Evolutionary conservation across 2,113 vertebrate genomes (phyloP).

Genomic region (Australoheros scitulus): DNA sequence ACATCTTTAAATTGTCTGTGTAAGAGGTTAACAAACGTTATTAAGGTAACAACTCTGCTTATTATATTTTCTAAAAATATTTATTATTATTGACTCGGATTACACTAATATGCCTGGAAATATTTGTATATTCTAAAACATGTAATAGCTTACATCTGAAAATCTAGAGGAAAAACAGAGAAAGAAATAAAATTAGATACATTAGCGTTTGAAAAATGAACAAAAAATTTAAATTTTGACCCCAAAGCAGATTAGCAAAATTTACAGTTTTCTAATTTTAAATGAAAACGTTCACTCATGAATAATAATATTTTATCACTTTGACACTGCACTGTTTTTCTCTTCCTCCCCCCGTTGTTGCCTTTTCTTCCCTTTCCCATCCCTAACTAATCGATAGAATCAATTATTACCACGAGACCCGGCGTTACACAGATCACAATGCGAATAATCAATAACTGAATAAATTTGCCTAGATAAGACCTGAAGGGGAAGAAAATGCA

Average conservation of each 20-base stretch:
- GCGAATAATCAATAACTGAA: conserved; percentile 70
- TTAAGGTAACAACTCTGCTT: not conserved
- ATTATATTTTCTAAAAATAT: not conserved
- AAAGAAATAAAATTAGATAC: not conserved
- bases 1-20: not conserved
- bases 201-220: not conserved
- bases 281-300: not conserved
- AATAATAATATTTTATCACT: not conserved
- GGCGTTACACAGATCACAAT: conserved; percentile 53
- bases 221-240: not conserved
- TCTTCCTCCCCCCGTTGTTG: conserved; percentile 9
- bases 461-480: conserved; percentile 52
- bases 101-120: not conserved
- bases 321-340: conserved; percentile 15
- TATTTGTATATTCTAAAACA: not conserved
- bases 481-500: not conserved
- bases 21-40: not conserved
- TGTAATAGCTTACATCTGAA: not conserved
- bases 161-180: not conserved
- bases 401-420: conserved; percentile 61
- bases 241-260: not conserved
- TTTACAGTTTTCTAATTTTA: not conserved
- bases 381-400: conserved; percentile 68
- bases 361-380: conserved; percentile 36
- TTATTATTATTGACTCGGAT: not conserved